Base-by-base conservation (phyloP, 2,113 vertebrate species). In the Psammodynastes pulverulentus region DNA sequence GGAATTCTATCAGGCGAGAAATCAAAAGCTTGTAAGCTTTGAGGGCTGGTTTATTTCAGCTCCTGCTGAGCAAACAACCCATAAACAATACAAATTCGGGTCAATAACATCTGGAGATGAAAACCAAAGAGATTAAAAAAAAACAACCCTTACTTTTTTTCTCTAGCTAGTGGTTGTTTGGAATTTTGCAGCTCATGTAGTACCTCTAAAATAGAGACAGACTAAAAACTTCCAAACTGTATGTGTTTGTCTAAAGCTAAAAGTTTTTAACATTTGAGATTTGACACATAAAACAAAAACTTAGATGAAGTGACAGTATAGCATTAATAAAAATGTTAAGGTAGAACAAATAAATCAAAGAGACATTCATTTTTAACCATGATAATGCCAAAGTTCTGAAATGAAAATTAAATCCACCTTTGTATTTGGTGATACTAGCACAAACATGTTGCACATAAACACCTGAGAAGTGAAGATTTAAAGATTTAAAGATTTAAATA, bases 31-130 rank as follows among this genome's bases (percentile, higher is more conserved):
- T 67, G 87, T 88, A 23, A 17, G 7, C 84, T 92, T 87, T 92
- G 56, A 93, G 54, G 53, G 45, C 79, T 94, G 91, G 90, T 95
- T 94, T 93, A 45, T 92, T 89, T 89, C 21, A 52, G 56, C 48
- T 94, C 91, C 90, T 49, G 88, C 23, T 0, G 58, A 51, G 92
- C 26, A 85, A 91, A 79, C 67, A 87, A 88, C 49, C 95, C 90
- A 89, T 21, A 94, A 94, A 56, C 84, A 91, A 91, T 4, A 17
- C 3, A 8, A 56, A 88, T 91, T 84, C 86, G 34, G 62, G 2
- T n/a, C 62, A 26, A 87, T 48, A 17, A 45, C 92, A 90, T 93
- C 91, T 94, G 72, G 56, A 94, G 17, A 29, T 93, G 13, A 24
- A 21, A 58, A 26, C 9, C 72, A 79, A 79, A 43, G 17, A 79